Evolutionary conservation across 2,797 vertebrate genomes (phyloP).

Genomic region (Mormyrus proboscirostris): DNA sequence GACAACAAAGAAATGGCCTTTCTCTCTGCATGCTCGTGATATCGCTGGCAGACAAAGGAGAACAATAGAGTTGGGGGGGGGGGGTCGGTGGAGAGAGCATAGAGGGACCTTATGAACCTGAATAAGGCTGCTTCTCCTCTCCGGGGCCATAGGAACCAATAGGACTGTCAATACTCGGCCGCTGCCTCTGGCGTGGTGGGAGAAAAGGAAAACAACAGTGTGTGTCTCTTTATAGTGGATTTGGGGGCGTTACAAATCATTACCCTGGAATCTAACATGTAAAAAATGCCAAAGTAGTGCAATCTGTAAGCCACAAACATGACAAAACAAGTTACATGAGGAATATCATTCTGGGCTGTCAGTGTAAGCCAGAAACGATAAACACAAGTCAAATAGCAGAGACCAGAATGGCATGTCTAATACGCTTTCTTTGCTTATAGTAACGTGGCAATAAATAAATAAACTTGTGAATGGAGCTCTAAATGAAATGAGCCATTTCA

Average conservation of each 20-base stretch:
- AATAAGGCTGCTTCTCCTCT: neutral
- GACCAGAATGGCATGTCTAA: neutral
- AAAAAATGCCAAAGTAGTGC: slow-evolving; percentile 10
- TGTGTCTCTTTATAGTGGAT: neutral
- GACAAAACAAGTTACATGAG: neutral
- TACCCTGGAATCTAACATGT: slow-evolving; percentile 2
- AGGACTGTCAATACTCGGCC: neutral
- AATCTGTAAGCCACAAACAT: neutral
- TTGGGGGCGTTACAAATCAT: slow-evolving; percentile 1
- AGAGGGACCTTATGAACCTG: slow-evolving; percentile 24
- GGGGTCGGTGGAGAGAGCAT: slow-evolving; percentile 17
- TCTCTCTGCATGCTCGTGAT: slow-evolving; percentile 14
- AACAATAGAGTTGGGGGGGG: slow-evolving; percentile 24
- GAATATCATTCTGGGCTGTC: neutral
- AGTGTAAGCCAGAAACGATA: neutral
- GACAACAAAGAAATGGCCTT: slow-evolving; percentile 28
- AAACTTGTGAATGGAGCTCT: neutral
- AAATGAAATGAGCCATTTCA: neutral
- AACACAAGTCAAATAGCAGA: neutral
- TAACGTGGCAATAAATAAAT: neutral
- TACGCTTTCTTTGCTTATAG: neutral
- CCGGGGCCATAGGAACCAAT: neutral
- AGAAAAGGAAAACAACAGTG: neutral
- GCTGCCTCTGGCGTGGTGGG: too few species aligned
- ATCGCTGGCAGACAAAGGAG: slow-evolving; percentile 25